Base-by-base conservation (phyloP, 2,113 vertebrate species). In the Chitala chitala region DNA sequence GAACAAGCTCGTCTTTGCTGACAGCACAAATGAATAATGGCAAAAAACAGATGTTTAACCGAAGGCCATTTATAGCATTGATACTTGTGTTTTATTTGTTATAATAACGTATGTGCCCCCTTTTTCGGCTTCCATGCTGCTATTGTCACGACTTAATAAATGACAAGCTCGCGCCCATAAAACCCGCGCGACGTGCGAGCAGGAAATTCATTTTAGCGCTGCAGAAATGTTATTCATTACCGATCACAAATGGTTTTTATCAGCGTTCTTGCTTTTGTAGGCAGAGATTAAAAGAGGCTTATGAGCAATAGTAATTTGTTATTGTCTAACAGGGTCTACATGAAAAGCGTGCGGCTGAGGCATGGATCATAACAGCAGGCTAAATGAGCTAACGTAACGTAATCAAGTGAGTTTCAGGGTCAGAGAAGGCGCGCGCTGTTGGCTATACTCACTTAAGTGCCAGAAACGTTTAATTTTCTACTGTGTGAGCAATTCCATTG, bases 1-100 rank as follows among this genome's bases (percentile, higher is more conserved):
- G 87, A 86, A 80, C 80, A 82, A 75, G 73, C 81, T 75, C 86
- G 77, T 82, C 82, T 82, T 84, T 29, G 77, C 82, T 89, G 84
- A 85, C 87, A 87, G 77, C 88, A 86, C 78, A 79, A 84, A 83
- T 88, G 88, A 87, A 90, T 87, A 84, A 84, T 26, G 22, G 42
- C 10, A 81, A 80, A 76, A 77, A 82, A 54, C 71, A 80, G 83
- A 78, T 80, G 75, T 83, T 81, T 81, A 75, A 80, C 82, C 83
- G 75, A 73, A 77, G 75, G 81, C 73, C 83, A 80, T 86, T 71
- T 81, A 75, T 73, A 78, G 80, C 83, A 76, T 78, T 76, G 78
- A 82, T 80, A 84, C 82, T 84, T 86, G 78, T 53, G 77, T 78
- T 77, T 79, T 84, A 85, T 86, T 81, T 85, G 76, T 78, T 85